Evolutionary conservation across 1,140 invertebrate genomes (phyloP).

Genomic region (Drosophila melanica): DNA sequence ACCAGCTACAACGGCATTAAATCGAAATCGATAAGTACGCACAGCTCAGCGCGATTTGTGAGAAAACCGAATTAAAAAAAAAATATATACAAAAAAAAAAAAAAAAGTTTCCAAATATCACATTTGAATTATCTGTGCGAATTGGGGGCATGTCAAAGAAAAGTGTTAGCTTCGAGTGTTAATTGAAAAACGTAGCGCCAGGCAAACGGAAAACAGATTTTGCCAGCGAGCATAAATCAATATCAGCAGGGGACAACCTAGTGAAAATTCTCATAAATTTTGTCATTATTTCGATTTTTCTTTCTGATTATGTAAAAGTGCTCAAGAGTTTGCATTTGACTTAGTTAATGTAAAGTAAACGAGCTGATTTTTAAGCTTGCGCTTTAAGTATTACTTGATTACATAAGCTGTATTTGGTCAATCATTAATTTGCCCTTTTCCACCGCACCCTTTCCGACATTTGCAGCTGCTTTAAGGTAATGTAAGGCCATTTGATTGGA

Average conservation of each 20-base stretch:
- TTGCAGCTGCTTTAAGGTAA: slow-evolving; percentile 71
- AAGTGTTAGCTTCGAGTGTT: slow-evolving; percentile 69
- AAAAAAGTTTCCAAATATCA: background rate
- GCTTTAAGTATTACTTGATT: slow-evolving; percentile 27
- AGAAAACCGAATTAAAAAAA: slow-evolving; percentile 39
- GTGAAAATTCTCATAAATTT: slow-evolving; percentile 40
- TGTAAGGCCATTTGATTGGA: slow-evolving; percentile 58
- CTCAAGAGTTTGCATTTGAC: background rate
- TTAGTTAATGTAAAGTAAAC: background rate
- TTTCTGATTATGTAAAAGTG: slow-evolving; percentile 37
- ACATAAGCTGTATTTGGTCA: slow-evolving; percentile 58
- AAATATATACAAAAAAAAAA: slow-evolving; percentile 24
- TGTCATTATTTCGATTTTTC: slow-evolving; percentile 6
- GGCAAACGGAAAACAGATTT: slow-evolving; percentile 5
- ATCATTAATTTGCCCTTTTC: slow-evolving; percentile 42
- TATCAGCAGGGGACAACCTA: slow-evolving; percentile 22
- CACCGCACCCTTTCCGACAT: slow-evolving; percentile 1
- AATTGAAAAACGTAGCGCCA: slow-evolving; percentile 39
- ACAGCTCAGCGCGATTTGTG: slow-evolving; percentile 26
- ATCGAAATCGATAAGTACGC: slow-evolving; percentile 83
- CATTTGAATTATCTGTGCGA: too few relatives aligned
- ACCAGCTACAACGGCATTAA: slow-evolving; percentile 64
- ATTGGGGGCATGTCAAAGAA: slow-evolving; percentile 66
- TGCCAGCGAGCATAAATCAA: slow-evolving; percentile 34
- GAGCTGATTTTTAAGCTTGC: slow-evolving; percentile 1